phyloP scores from a whole-genome alignment of 2,113 vertebrate genomes.

The mouse (Mus musculus) region DNA sequence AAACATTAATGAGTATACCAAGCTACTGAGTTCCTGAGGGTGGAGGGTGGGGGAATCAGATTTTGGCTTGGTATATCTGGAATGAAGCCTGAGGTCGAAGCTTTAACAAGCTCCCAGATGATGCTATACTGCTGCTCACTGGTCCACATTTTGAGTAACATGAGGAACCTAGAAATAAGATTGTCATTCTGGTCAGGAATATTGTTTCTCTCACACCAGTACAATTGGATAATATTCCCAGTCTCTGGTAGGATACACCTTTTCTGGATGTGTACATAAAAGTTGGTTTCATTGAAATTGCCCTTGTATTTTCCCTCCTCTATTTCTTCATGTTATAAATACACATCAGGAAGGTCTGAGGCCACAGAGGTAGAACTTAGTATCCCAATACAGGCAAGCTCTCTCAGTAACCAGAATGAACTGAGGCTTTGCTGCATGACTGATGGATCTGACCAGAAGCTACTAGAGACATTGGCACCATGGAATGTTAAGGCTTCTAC shows the following conservation, averaged over 20 bases:
- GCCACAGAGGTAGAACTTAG: not conserved
- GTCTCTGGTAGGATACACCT: not conserved
- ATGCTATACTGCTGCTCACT: not conserved
- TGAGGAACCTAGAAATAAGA: not conserved
- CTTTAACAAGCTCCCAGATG: not conserved
- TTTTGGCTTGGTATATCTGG: not conserved
- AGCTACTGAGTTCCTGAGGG: not conserved
- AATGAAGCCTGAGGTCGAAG: not conserved
- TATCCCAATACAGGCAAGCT: not conserved
- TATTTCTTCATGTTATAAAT: not conserved
- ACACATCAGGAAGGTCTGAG: not conserved
- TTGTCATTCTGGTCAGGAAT: not conserved
- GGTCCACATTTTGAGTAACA: not conserved
- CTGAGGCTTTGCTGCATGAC: not conserved
- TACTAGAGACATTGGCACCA: not conserved
- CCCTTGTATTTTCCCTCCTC: not conserved
- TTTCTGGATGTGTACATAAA: not conserved
- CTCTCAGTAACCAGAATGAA: not conserved
- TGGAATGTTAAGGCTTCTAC: not conserved
- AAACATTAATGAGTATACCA: not conserved
- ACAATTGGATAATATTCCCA: not conserved
- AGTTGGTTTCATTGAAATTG: not conserved
- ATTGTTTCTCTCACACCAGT: not conserved
- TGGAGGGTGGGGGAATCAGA: not conserved
- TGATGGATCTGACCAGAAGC: not conserved